Evolutionary conservation across 2,888 invertebrate genomes (phyloP).

Genomic region (Aspidiotus destructor): DNA sequence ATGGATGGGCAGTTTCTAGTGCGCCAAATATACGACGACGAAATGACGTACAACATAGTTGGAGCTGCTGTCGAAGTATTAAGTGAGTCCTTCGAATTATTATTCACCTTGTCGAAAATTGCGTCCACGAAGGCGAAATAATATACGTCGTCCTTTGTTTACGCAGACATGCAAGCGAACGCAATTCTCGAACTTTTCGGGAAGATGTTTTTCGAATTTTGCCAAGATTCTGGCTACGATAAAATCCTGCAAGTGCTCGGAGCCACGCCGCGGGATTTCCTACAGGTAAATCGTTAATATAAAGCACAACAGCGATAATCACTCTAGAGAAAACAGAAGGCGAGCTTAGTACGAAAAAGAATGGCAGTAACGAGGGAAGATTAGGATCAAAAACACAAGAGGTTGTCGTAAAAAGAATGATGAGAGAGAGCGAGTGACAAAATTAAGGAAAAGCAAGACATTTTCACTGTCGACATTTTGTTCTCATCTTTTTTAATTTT

Average conservation of each 20-base stretch:
- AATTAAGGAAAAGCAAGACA: not conserved
- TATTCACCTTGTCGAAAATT: not conserved
- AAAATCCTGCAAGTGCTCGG: slow-evolving; percentile 89
- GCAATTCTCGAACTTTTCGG: slow-evolving; percentile 84
- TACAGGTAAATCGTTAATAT: slow-evolving; percentile 57
- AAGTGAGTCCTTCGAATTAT: slow-evolving; percentile 50
- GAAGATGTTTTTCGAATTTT: slow-evolving; percentile 91
- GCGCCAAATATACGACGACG: slow-evolving; percentile 89
- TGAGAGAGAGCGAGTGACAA: not conserved
- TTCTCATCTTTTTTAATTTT: not conserved
- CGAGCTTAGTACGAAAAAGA: too few species aligned
- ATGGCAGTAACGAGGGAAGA: too few species aligned
- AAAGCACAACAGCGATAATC: not conserved
- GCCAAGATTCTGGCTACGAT: slow-evolving; percentile 94
- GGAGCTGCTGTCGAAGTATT: slow-evolving; percentile 83
- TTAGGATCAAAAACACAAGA: too few species aligned
- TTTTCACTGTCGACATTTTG: not conserved
- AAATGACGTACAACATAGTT: slow-evolving; percentile 86
- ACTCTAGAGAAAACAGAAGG: too few species aligned
- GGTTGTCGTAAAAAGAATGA: too few species aligned
- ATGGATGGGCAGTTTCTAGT: slow-evolving; percentile 95
- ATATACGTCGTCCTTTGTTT: not conserved
- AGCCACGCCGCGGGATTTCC: slow-evolving; percentile 87
- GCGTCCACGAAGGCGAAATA: not conserved
- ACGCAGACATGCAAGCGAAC: slow-evolving; percentile 76